phyloP scores from a whole-genome alignment of 2,113 vertebrate species.

The Laticauda laticaudata region DNA sequence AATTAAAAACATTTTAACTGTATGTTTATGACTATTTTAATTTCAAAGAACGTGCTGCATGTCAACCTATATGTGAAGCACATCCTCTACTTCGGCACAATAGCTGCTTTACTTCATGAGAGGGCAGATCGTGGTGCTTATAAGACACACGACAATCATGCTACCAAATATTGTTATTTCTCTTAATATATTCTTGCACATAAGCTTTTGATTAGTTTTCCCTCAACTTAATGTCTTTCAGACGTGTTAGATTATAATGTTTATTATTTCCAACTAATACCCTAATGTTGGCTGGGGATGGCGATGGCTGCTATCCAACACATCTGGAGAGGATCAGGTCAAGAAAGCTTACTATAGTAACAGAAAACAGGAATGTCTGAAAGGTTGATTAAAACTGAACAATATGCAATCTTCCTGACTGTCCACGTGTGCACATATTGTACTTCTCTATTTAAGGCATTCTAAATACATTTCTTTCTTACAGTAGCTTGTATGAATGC shows the following conservation, averaged over 20 bases:
- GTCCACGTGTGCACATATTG: neutral
- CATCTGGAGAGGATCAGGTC: neutral
- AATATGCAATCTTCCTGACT: neutral
- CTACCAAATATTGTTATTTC: neutral
- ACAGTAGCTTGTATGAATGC: neutral
- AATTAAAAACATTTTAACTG: neutral
- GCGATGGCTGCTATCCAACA: neutral
- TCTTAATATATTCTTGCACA: neutral
- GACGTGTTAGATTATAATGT: neutral
- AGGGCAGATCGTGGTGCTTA: neutral
- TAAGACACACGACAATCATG: neutral
- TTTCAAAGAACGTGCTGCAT: neutral
- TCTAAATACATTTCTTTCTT: neutral
- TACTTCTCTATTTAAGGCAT: neutral
- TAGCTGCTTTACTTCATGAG: neutral
- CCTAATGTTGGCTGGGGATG: neutral
- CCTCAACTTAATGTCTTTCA: neutral
- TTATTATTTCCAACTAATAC: neutral
- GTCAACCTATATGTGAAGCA: too few species aligned
- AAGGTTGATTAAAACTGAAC: neutral
- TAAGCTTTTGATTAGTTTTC: neutral
- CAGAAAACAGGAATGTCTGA: neutral
- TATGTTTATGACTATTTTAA: neutral
- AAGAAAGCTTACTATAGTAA: neutral
- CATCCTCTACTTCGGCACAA: neutral